Conservation (phyloP, 2,888 invertebrate genomes). For the Oeneis ivallda region DNA sequence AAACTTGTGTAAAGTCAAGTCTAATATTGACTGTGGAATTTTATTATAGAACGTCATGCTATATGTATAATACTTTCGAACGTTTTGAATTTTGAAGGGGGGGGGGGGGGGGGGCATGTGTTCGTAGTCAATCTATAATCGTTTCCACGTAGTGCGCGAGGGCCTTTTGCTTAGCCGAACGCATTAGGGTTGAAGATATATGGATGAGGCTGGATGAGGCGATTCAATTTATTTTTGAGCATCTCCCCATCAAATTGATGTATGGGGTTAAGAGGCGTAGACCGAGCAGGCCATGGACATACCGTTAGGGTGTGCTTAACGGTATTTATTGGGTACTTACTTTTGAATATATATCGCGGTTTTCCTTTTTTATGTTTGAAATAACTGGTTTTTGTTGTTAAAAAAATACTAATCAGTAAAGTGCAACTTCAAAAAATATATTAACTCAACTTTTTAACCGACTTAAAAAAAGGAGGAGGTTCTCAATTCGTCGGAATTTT, state of each 20-base stretch:
- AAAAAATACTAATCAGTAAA: too few species aligned
- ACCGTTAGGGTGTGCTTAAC: slow-evolving; percentile 22
- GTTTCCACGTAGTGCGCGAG: not conserved
- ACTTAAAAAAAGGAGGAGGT: too few species aligned
- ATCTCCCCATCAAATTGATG: slow-evolving; percentile 41
- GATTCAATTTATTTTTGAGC: slow-evolving; percentile 43
- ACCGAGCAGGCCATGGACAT: slow-evolving; percentile 33
- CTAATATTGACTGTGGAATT: too few species aligned
- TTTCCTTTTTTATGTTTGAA: not conserved
- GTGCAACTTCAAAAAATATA: too few species aligned
- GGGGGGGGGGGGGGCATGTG: too few species aligned
- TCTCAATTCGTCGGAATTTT: too few species aligned
- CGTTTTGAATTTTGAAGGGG: too few species aligned
- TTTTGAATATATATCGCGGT: slow-evolving; percentile 19
- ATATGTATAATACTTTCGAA: too few species aligned
- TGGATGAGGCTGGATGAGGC: slow-evolving; percentile 39
- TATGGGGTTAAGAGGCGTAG: slow-evolving; percentile 36
- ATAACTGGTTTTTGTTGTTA: not conserved
- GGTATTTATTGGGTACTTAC: slow-evolving; percentile 22
- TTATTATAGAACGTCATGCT: too few species aligned
- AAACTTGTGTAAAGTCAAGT: too few species aligned
- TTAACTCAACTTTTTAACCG: too few species aligned
- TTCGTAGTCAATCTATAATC: too few species aligned
- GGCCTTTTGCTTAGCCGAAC: slow-evolving; percentile 36
- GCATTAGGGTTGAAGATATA: slow-evolving; percentile 40